A percentile compares a stretch with the other conserved stretches of the same genome.
phyloP scores from a whole-genome alignment of 2,888 invertebrate species.

The Drepana falcataria region DNA sequence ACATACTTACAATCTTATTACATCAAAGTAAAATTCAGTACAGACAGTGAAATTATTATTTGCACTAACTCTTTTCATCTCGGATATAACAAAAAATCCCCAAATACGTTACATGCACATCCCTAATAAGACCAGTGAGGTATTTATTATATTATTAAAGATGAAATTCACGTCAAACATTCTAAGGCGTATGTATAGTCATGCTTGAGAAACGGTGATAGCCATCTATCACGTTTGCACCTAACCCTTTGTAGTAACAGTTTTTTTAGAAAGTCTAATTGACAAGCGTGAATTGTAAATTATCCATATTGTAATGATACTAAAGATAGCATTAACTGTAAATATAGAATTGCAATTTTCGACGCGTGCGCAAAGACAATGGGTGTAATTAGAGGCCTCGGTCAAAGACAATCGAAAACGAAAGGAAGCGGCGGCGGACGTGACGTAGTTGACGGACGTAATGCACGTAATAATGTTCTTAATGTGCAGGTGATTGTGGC shows the following conservation, averaged over 20 bases:
- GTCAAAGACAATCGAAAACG: conserved; percentile 74
- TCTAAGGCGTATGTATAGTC: too few species aligned
- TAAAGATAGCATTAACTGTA: conserved; percentile 2
- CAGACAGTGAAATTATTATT: too few species aligned
- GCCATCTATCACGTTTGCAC: background rate
- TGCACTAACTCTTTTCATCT: too few species aligned
- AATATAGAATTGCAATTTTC: conserved; percentile 15
- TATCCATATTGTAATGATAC: background rate
- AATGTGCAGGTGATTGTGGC: conserved; percentile 28
- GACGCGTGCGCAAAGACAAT: conserved; percentile 47
- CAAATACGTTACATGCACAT: too few species aligned
- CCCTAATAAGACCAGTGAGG: too few species aligned
- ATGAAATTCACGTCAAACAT: too few species aligned
- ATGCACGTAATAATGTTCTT: conserved; percentile 20
- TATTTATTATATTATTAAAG: too few species aligned
- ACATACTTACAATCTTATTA: too few species aligned
- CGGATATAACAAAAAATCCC: too few species aligned
- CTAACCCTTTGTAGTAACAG: background rate
- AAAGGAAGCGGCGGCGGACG: conserved; percentile 64
- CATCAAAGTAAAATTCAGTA: too few species aligned
- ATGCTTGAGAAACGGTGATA: too few species aligned
- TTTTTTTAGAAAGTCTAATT: background rate
- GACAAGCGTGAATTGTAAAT: background rate
- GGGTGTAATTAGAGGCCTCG: conserved; percentile 59
- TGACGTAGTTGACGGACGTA: conserved; percentile 46